Evolutionary conservation across 2,888 invertebrate genomes (phyloP).

Genomic region (Andrena flavipes): DNA sequence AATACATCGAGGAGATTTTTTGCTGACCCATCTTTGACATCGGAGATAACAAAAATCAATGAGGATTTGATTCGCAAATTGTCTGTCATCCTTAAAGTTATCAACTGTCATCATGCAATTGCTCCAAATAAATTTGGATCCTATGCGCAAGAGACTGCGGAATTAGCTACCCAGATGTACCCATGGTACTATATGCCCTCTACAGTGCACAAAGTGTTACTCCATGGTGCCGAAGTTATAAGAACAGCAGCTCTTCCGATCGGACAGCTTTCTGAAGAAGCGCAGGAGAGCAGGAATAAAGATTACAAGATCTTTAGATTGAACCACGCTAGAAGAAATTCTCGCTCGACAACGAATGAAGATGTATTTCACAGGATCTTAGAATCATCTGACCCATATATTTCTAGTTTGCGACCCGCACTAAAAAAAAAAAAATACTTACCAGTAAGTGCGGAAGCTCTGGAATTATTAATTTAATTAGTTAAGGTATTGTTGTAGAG

Average conservation of each 20-base stretch:
- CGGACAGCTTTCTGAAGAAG: neutral
- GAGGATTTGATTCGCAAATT: neutral
- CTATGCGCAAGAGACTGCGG: neutral
- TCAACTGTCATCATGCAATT: neutral
- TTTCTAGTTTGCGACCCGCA: no score
- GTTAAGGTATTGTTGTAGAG: no score
- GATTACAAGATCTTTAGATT: neutral
- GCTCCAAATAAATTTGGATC: neutral
- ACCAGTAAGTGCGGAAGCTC: no score
- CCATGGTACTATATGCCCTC: constrained; percentile 7
- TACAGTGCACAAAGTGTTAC: neutral
- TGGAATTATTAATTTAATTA: no score
- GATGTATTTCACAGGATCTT: no score
- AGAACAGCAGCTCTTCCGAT: neutral
- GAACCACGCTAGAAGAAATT: neutral
- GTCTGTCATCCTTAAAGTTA: neutral
- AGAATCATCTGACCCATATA: no score
- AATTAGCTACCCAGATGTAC: neutral
- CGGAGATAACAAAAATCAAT: neutral
- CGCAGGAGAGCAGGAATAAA: neutral
- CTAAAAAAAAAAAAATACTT: no score
- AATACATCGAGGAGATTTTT: constrained; percentile 4
- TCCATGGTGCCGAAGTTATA: neutral
- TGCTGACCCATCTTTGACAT: neutral
- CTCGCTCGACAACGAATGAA: neutral